Base-by-base conservation (phyloP, 2,888 invertebrate genomes). In the Epistrophella euchroma region DNA sequence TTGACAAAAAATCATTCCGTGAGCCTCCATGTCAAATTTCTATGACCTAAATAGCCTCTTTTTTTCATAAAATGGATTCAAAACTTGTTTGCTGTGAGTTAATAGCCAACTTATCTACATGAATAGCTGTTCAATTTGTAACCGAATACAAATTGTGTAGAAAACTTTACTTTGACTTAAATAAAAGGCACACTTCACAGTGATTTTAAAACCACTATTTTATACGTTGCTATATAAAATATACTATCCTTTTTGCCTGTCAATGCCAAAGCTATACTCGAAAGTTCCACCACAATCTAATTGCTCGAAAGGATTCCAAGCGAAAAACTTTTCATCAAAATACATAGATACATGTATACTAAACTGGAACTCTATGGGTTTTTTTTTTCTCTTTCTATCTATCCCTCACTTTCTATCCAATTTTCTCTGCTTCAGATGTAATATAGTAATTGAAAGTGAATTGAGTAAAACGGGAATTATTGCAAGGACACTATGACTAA, bases 381-480 rank as follows among this genome's bases (percentile, higher is more conserved):
- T n/a, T n/a, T n/a, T 35, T 15, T 64, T 43, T 64, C 19, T 28
- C 43, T 22, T 47, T 52, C 28, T 45, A 32, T 43, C 28, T 28
- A n/a, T n/a, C n/a, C n/a, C n/a, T 28, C 22, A 19, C 45, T 64
- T 15, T 35, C 50, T n/a, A n/a, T n/a, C n/a, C n/a, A n/a, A 5
- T 17, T 47, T 4, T 11, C 37, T 11, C 9, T 4, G n/a, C n/a
- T 62, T 17, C 37, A 40, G 58, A 47, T 13, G 25, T 32, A 58
- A 68, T 70, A 62, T 28, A 40, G 76, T 85, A 85, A 80, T 80
- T 85, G 85, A 76, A 73, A 85, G 85, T 76, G 76, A 85, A 80
- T 80, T 85, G 80, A 76, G 80, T 80, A 80, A 80, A 80, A 80
- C 17, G 80, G 55, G 55, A 76, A 80, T 85, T 80, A 80, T 85